Base-by-base conservation (phyloP, 2,888 invertebrate genomes). In the Campaea margaritaria region DNA sequence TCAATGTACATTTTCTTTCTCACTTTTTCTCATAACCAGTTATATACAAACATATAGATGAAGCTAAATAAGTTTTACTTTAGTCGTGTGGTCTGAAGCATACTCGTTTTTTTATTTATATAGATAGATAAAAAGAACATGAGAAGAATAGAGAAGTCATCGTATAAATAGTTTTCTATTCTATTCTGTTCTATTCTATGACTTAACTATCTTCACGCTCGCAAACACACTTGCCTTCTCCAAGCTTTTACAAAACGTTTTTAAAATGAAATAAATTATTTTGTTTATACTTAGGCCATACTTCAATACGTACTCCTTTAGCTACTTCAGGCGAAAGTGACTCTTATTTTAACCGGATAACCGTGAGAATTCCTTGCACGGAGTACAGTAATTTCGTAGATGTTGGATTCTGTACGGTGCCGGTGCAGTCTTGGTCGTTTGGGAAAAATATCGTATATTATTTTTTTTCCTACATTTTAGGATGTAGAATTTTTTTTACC, bases 381-480 rank as follows among this genome's bases (percentile, higher is more conserved):
- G 48, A 46, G 62, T 74, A 73, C 75, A 82, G 88, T 87, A 86
- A 89, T 87, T 87, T 87, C 85, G 87, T 87, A 82, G 89, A 89
- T 91, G 90, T 91, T 90, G 89, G 85, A 83, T 84, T 86, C 79
- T 76, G 70, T 81, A 83, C 66, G 54, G 58, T 64, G 84, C 68
- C 58, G 15, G 57, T 64, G 62, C 31, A 42, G 69, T 78, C 70
- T 90, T 90, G 89, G 79, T 80, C 70, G 51, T 78, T 75, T 46
- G 3, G 65, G 15, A 49, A 62, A 70, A 45, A 67, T 68, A 44
- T 47, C 64, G 50, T 58, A 12, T 34, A 13, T 36, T 27, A 13
- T 13, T 38, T 36, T 36, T n/a, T n/a, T n/a, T n/a, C n/a, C n/a
- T n/a, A n/a, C n/a, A 34, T 34, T 11, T 34, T 34, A 11, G 10